Conservation (phyloP, 2,797 vertebrate genomes). For the Discoglossus pictus region DNA sequence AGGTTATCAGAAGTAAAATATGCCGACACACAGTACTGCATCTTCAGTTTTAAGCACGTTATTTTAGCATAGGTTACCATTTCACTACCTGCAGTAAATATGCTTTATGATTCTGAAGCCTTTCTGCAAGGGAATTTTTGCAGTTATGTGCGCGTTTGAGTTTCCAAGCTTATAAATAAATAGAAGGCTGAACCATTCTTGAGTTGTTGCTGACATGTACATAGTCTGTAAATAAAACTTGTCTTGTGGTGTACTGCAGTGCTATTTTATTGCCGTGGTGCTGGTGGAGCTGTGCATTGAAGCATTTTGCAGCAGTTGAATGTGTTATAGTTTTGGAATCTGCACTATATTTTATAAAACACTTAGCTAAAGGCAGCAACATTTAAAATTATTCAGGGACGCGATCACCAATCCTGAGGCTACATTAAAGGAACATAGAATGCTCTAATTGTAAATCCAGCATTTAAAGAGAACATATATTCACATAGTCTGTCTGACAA, state of each 20-base stretch:
- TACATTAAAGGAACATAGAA: too few species aligned
- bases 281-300: not conserved
- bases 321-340: constrained; percentile 10
- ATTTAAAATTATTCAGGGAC: too few species aligned
- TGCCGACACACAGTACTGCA: constrained; percentile 6
- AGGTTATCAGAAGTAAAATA: not conserved
- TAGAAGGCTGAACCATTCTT: constrained; percentile 6
- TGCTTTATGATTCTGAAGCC: constrained; percentile 22
- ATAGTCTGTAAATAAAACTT: constrained; percentile 40
- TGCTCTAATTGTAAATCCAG: too few species aligned
- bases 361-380: too few species aligned
- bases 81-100: not conserved
- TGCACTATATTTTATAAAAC: constrained; percentile 1
- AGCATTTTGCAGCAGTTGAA: too few species aligned
- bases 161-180: constrained; percentile 46
- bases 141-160: constrained; percentile 11
- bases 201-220: constrained; percentile 35
- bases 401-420: too few species aligned
- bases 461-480: too few species aligned
- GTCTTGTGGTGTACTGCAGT: constrained; percentile 6
- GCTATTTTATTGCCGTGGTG: constrained; percentile 12
- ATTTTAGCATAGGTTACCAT: not conserved
- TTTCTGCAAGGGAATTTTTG: constrained; percentile 19
- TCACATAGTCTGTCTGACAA: too few species aligned
- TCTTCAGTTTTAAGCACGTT: not conserved